A percentile compares a stretch with the other conserved stretches of the same genome.
phyloP scores from a whole-genome alignment of 2,113 vertebrate species.

The Oreocharis arfaki region DNA sequence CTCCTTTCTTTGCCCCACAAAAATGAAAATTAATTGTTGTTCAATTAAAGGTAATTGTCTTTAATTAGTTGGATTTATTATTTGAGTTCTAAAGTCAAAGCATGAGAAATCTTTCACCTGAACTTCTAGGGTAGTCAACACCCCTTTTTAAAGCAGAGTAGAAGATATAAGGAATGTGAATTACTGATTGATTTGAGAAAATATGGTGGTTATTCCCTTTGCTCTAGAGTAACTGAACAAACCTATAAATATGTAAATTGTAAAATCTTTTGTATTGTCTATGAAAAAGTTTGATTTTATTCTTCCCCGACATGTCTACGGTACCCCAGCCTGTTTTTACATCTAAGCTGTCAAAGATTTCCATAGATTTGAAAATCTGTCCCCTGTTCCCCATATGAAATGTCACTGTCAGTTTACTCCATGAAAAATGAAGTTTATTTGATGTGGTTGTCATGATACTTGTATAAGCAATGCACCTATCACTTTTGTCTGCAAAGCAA shows the following conservation, averaged over 20 bases:
- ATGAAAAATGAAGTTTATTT: constrained; percentile 80
- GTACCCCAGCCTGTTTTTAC: neutral
- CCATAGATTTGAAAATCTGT: constrained; percentile 64
- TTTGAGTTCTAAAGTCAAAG: neutral
- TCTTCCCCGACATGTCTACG: neutral
- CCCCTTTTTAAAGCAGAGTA: neutral
- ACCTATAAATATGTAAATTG: neutral
- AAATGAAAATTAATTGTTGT: neutral
- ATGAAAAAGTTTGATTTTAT: neutral
- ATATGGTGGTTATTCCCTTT: neutral
- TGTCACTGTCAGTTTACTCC: constrained; percentile 81
- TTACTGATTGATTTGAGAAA: neutral
- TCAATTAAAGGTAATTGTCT: neutral
- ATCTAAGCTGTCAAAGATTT: constrained; percentile 60
- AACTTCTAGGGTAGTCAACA: neutral
- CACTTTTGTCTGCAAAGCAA: constrained; percentile 54
- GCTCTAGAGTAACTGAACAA: neutral
- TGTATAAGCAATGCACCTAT: constrained; percentile 78
- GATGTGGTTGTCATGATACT: constrained; percentile 77
- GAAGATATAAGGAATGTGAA: neutral
- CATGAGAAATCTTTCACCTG: neutral
- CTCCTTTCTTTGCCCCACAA: neutral
- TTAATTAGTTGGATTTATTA: neutral
- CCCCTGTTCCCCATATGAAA: constrained; percentile 73
- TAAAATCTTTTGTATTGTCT: constrained; percentile 2